phyloP scores from a whole-genome alignment of 2,113 vertebrate genomes.

The Sylvilagus bachmani region DNA sequence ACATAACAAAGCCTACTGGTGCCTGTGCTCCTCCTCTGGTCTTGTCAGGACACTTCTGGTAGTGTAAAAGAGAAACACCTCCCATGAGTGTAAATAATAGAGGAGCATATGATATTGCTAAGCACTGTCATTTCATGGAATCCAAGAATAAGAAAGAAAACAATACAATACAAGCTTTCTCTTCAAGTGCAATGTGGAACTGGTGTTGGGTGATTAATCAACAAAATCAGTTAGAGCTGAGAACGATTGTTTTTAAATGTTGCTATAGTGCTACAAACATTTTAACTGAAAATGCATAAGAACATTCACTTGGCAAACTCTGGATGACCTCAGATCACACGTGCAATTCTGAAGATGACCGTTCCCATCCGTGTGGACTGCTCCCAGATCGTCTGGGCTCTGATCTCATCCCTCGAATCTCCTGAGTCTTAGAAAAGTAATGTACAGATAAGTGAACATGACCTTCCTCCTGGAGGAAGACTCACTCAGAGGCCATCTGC shows the following conservation, averaged over 20 bases:
- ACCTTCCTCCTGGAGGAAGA: neutral
- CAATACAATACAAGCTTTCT: neutral
- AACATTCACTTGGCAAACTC: neutral
- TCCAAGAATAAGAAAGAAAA: constrained; percentile 10
- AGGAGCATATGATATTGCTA: neutral
- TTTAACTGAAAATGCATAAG: constrained; percentile 38
- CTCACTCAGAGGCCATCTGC: constrained; percentile 49
- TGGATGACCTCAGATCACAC: constrained; percentile 33
- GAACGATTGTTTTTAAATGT: neutral
- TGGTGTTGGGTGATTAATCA: neutral
- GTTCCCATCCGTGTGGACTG: neutral
- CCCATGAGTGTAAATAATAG: neutral
- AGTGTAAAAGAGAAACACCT: neutral
- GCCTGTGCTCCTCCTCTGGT: neutral
- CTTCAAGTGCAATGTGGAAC: neutral
- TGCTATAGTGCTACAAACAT: neutral
- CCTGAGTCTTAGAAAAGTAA: constrained; percentile 34
- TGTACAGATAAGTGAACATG: neutral
- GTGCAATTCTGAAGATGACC: neutral
- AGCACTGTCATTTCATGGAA: neutral
- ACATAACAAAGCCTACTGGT: neutral
- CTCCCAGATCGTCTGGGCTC: neutral
- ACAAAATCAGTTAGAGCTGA: neutral
- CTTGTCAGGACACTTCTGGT: neutral
- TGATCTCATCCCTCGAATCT: constrained; percentile 54